phyloP scores from a whole-genome alignment of 37 sponge, comb jelly and placozoan species.

The Chondrilla cf. caribensis region DNA sequence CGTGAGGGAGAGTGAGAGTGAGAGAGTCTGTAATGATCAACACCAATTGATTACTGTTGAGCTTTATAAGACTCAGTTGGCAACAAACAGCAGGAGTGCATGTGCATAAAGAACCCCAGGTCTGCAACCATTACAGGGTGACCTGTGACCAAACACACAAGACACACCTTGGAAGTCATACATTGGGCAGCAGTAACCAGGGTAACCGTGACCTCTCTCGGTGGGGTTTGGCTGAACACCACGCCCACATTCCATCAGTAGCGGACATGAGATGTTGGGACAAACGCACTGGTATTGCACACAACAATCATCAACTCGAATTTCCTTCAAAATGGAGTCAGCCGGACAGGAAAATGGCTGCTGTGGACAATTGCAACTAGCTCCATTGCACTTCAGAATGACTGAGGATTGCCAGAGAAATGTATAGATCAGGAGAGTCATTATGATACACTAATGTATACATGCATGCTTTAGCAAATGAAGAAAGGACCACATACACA shows the following conservation, averaged over 20 bases:
- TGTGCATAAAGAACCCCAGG: too few relatives aligned
- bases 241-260: conserved; percentile 60
- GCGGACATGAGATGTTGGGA: conserved; percentile 65
- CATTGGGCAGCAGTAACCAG: conserved; percentile 78
- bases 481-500: neutral
- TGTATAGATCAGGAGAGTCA: conserved; percentile 25
- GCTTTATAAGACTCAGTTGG: too few relatives aligned
- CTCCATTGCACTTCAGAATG: conserved; percentile 11
- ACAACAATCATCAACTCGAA: conserved; percentile 55
- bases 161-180: conserved; percentile 63
- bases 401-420: neutral
- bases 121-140: too few relatives aligned
- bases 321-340: conserved; percentile 62
- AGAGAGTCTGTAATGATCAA: too few relatives aligned
- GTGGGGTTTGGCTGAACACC: conserved; percentile 66
- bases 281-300: conserved; percentile 74
- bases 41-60: too few relatives aligned
- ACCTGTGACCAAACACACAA: too few relatives aligned
- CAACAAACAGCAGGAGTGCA: too few relatives aligned
- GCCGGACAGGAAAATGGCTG: conserved; percentile 60
- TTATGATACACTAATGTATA: neutral
- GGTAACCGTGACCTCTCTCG: conserved; percentile 58
- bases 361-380: conserved; percentile 51
- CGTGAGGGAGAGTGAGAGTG: too few relatives aligned
- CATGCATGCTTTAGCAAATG: neutral